Percentiles rank a stretch among this genome's conserved stretches.
These are phyloP conservation scores for Barbus barbus DNA, from an alignment of 2,113 vertebrate species.

Conservation along the genomic window DNA sequence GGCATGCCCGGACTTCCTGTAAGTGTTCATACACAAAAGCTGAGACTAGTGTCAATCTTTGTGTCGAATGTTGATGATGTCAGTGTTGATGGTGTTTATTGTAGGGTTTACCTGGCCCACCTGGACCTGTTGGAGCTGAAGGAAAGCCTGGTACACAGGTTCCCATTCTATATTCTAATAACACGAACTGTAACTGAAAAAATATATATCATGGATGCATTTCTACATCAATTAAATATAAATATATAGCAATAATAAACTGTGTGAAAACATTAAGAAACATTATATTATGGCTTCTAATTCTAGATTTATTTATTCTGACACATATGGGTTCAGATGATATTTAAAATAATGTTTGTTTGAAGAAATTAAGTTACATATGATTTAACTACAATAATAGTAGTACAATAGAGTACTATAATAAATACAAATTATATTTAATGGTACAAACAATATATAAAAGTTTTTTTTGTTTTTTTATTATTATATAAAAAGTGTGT, in stretches of 20 bases:
- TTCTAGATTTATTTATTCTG: too few relatives aligned
- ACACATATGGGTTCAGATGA: too few relatives aligned
- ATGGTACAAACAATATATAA: too few relatives aligned
- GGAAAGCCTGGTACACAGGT: constrained; percentile 87
- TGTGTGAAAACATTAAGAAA: neutral
- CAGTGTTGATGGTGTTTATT: constrained; percentile 43
- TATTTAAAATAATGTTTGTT: too few relatives aligned
- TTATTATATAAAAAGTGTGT: neutral
- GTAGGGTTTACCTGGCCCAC: constrained; percentile 79
- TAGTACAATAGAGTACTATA: too few relatives aligned
- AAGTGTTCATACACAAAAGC: constrained; percentile 55
- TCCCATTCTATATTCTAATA: constrained; percentile 81
- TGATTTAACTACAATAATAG: too few relatives aligned
- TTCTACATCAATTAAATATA: neutral
- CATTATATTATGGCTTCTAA: neutral
- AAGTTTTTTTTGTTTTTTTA: neutral
- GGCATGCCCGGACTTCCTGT: constrained; percentile 81
- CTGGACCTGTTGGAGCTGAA: constrained; percentile 78
- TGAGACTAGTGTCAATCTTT: neutral
- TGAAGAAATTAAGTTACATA: too few relatives aligned
- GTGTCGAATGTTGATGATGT: constrained; percentile 2
- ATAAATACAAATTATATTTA: too few relatives aligned
- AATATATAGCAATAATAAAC: neutral
- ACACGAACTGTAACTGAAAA: constrained; percentile 51
- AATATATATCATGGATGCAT: neutral